Base-by-base conservation (phyloP, 2,797 vertebrate species). In the Corythornis leucogaster region DNA sequence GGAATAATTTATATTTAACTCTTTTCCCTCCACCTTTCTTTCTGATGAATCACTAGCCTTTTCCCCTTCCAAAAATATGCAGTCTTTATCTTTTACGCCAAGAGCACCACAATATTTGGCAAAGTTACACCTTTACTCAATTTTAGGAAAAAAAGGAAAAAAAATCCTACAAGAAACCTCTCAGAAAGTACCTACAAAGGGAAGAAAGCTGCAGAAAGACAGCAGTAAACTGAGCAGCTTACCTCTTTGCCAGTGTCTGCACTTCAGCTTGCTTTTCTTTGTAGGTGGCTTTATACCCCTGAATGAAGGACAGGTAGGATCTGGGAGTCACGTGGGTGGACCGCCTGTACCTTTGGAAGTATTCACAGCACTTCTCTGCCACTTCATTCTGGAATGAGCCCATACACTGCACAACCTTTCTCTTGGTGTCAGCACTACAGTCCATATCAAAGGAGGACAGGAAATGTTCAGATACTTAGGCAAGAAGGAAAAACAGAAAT, bases 301-400 rank as follows among this genome's bases (percentile, higher is more conserved):
- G 99, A 95, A 99, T 99, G 96, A 99, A 99, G 89, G 99, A 99
- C 53, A 99, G 97, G 96, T 99, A 99, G 40, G 99, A 99, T 94
- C 99, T 99, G 63, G 99, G 99, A 1, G 99, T 99, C 95, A 99
- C 98, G 1, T 99, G 98, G 6, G 99, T 98, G 66, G 98, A 97
- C 50, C 99, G 98, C 21, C 99, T 97, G 75, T 98, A 99, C 97
- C 99, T 98, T 96, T 98, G 98, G 96, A 99, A 99, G 86, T 99
- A 99, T 80, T 99, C 99, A 8, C 97, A 98, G 96, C 98, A 99
- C 82, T 99, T 99, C 96, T 99, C 99, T 31, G 99, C 98, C 57
- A 99, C 99, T 9, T 98, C 99, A 69, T 99, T 98, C 94, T 99
- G 99, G 96, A 99, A 99, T 43, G 98, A 99, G 31, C 99, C 99